Evolutionary conservation across 2,113 vertebrate species (phyloP).

Genomic region (Illadopsis cleaveri): DNA sequence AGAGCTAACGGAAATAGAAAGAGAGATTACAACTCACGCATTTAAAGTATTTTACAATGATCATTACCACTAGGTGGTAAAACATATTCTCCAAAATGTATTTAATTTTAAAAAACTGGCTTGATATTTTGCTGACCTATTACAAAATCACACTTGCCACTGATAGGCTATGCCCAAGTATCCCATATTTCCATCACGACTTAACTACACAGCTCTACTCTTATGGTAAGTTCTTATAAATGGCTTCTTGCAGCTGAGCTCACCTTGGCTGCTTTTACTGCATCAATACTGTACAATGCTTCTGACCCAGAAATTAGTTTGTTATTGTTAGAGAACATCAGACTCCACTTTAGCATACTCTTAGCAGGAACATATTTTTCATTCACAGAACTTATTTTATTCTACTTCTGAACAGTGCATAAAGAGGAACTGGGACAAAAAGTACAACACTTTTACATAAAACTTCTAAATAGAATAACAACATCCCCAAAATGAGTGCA

Average conservation of each 20-base stretch:
- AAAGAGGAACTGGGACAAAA: not conserved
- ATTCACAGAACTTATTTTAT: not conserved
- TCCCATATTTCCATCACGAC: not conserved
- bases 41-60: not conserved
- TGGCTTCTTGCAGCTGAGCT: not conserved
- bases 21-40: not conserved
- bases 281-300: not conserved
- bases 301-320: conserved; percentile 3
- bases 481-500: fast-evolving
- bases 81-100: not conserved
- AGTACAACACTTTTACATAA: not conserved
- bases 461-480: not conserved
- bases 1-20: not conserved
- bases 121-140: not conserved
- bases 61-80: not conserved
- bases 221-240: not conserved
- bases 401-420: not conserved
- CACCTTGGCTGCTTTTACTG: not conserved
- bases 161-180: not conserved
- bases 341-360: not conserved
- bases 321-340: conserved; percentile 26
- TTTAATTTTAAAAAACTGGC: not conserved
- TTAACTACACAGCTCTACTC: not conserved
- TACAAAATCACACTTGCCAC: not conserved
- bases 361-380: conserved; percentile 8